phyloP scores from a whole-genome alignment of 1,140 invertebrate genomes.

The Heliothis virescens region DNA sequence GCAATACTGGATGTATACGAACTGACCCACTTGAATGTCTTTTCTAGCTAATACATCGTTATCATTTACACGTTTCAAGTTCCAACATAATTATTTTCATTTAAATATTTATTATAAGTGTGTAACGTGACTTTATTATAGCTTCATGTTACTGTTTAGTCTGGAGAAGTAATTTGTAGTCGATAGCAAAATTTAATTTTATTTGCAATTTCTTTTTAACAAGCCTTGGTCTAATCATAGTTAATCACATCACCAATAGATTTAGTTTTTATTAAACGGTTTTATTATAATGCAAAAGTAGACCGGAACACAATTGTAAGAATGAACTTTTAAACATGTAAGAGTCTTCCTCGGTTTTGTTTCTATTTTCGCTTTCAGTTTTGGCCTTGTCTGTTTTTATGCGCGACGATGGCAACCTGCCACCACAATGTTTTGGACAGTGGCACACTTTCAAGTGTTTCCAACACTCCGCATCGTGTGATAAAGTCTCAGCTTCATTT shows the following conservation, averaged over 20 bases:
- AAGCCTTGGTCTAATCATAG: background rate
- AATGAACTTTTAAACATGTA: constrained; percentile 44
- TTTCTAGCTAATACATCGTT: constrained; percentile 6
- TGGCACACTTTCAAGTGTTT: constrained; percentile 72
- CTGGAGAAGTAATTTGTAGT: constrained; percentile 8
- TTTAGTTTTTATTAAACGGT: too few relatives aligned
- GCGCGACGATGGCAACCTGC: constrained; percentile 76
- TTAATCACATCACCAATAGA: background rate
- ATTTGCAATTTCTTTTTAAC: constrained; percentile 33
- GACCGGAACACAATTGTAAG: constrained; percentile 10
- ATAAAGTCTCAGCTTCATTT: constrained; percentile 64
- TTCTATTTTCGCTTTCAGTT: constrained; percentile 79
- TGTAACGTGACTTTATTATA: background rate
- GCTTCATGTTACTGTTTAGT: constrained; percentile 34
- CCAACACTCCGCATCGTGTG: constrained; percentile 56
- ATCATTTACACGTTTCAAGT: constrained; percentile 7
- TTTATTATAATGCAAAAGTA: constrained; percentile 18
- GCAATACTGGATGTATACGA: background rate
- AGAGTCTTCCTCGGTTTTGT: constrained; percentile 65
- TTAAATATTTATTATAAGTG: background rate
- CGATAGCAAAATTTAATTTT: background rate
- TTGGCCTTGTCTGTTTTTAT: constrained; percentile 80
- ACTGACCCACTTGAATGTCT: constrained; percentile 20
- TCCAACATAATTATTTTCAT: background rate
- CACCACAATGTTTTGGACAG: constrained; percentile 76